Evolutionary conservation across 2,888 invertebrate genomes (phyloP).

Genomic region (Allolobophora icterica): DNA sequence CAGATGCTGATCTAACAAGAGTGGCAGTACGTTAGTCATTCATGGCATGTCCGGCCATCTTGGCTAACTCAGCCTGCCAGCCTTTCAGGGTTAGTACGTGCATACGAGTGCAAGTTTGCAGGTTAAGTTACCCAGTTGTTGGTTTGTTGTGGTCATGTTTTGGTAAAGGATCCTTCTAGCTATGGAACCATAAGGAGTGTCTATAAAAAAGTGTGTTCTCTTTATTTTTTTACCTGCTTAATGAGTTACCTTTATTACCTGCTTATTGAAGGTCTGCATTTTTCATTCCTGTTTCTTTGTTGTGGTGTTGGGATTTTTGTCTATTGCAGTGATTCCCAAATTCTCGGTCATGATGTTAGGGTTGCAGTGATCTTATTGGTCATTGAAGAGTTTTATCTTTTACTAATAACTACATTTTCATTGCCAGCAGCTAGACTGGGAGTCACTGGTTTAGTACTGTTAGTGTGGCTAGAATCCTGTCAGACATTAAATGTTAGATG

Average conservation of each 20-base stretch:
- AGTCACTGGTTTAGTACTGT: not conserved
- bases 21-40: not conserved
- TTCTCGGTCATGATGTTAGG: not conserved
- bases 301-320: not conserved
- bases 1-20: too few relatives aligned
- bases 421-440: not conserved
- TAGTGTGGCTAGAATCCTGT: constrained; percentile 17
- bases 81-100: not conserved
- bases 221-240: too few relatives aligned
- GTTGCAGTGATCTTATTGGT: not conserved
- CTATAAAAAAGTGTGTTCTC: too few relatives aligned
- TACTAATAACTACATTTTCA: too few relatives aligned
- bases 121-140: not conserved
- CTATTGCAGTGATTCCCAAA: not conserved
- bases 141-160: not conserved
- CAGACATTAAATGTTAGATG: not conserved
- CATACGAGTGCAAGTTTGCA: not conserved
- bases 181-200: too few relatives aligned
- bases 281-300: not conserved
- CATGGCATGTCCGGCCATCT: not conserved
- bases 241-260: too few relatives aligned
- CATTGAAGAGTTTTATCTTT: too few relatives aligned
- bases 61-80: not conserved
- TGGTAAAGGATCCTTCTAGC: too few relatives aligned
- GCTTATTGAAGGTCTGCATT: too few relatives aligned